A percentile compares a stretch with the other conserved stretches of the same genome.
These are phyloP conservation scores for Chromis chromis DNA, from an alignment of 2,797 vertebrate species.

Conservation along the genomic window DNA sequence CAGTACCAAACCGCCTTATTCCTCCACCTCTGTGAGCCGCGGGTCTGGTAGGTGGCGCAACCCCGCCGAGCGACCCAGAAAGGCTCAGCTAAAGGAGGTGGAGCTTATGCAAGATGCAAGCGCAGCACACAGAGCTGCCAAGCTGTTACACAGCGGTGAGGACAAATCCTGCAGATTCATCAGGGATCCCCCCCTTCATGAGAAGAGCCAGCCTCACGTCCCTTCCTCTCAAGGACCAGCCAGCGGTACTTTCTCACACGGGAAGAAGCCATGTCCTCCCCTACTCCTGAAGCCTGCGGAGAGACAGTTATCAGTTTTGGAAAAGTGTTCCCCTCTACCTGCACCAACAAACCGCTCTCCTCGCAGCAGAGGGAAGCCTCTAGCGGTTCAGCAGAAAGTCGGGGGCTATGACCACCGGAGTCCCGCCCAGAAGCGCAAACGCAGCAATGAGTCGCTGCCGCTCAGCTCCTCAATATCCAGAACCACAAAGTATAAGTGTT, in stretches of 20 bases:
- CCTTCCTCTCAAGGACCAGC: conserved; percentile 70
- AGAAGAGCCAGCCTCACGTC: conserved; percentile 73
- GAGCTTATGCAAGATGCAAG: conserved; percentile 55
- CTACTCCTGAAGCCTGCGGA: conserved; percentile 57
- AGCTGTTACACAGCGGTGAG: conserved; percentile 33
- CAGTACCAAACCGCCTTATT: conserved; percentile 55
- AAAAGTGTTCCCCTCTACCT: conserved; percentile 38
- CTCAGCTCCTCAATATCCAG: conserved; percentile 61
- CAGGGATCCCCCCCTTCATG: conserved; percentile 65
- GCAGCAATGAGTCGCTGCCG: conserved; percentile 61
- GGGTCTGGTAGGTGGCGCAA: conserved; percentile 70
- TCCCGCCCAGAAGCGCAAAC: conserved; percentile 86
- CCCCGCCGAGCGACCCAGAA: conserved; percentile 73
- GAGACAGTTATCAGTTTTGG: conserved; percentile 52
- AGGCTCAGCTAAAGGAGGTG: conserved; percentile 76
- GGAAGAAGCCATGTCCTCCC: conserved; percentile 75
- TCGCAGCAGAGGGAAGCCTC: conserved; percentile 33
- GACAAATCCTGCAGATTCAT: conserved; percentile 50
- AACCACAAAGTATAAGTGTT: conserved; percentile 79
- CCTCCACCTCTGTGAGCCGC: conserved; percentile 66
- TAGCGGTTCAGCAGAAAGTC: conserved; percentile 65
- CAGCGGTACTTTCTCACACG: conserved; percentile 73
- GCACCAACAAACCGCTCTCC: conserved; percentile 57
- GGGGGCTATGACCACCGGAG: conserved; percentile 78
- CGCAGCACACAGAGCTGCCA: conserved; percentile 34